Percentiles rank a stretch among this genome's conserved stretches.
Evolutionary conservation across 2,888 invertebrate species (phyloP).

Genomic region (Erannis defoliaria): DNA sequence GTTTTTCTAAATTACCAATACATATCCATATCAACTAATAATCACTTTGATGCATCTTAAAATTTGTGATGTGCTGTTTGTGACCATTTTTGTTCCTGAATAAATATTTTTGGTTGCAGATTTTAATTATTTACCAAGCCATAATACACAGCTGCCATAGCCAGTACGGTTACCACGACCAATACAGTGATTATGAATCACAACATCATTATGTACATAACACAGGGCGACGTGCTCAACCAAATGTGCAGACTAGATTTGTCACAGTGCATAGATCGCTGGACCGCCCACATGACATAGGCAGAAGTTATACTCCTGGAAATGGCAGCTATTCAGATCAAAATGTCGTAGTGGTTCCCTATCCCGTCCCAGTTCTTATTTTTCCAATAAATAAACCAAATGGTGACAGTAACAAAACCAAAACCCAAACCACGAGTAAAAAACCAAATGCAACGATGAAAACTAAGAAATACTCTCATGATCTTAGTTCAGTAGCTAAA

Average conservation of each 20-base stretch:
- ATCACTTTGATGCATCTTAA: too few relatives aligned
- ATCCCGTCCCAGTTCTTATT: slow-evolving; percentile 35
- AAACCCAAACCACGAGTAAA: background rate
- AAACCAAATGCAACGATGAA: background rate
- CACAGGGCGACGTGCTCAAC: background rate
- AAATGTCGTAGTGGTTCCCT: slow-evolving; percentile 19
- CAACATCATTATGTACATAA: background rate
- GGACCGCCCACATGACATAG: background rate
- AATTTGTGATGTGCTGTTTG: too few relatives aligned
- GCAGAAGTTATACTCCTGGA: background rate
- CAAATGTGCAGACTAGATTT: background rate
- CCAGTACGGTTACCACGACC: background rate
- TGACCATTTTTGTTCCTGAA: too few relatives aligned
- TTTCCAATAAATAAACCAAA: slow-evolving; percentile 13
- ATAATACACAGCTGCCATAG: slow-evolving; percentile 6
- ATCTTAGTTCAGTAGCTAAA: background rate
- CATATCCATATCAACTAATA: too few relatives aligned
- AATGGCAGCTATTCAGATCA: background rate
- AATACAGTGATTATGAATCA: slow-evolving; percentile 8
- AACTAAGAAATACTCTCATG: background rate
- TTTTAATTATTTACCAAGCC: slow-evolving; percentile 8
- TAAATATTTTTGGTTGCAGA: background rate
- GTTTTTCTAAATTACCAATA: background rate
- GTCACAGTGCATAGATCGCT: background rate
- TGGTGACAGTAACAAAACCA: slow-evolving; percentile 2